These are phyloP conservation scores for Graptemys geographica DNA, from an alignment of 2,797 vertebrate genomes.

Conservation along the genomic window DNA sequence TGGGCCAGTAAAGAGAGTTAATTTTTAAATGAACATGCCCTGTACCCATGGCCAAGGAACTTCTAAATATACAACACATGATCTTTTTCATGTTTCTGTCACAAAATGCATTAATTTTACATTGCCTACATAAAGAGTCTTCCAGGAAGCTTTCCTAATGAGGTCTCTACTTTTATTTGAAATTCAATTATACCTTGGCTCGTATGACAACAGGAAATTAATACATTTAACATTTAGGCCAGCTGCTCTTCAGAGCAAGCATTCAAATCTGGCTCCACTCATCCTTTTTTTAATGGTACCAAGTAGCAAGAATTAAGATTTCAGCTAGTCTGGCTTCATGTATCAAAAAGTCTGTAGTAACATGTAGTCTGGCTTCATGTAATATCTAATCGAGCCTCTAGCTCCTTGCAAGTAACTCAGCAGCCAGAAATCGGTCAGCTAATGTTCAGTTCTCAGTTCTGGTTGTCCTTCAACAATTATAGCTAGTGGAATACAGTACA, in stretches of 20 bases:
- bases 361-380: background rate
- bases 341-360: background rate
- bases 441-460: background rate
- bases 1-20: background rate
- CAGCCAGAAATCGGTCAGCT: background rate
- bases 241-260: background rate
- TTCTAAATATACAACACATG: conserved; percentile 4
- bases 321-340: fast-evolving
- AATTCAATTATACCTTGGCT: conserved; percentile 32
- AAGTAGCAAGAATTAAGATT: background rate
- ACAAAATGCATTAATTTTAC: conserved; percentile 31
- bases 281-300: background rate
- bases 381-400: background rate
- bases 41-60: background rate
- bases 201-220: conserved; percentile 38
- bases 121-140: background rate
- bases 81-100: background rate
- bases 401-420: background rate
- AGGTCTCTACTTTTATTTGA: conserved; percentile 32
- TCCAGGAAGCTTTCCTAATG: conserved; percentile 29
- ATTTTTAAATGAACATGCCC: background rate
- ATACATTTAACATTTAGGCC: conserved; percentile 5
- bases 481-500: background rate
- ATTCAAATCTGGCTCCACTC: background rate
- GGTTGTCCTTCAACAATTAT: background rate